These are phyloP conservation scores for Mustelus asterias DNA, from an alignment of 2,113 vertebrate species.

Conservation along the genomic window DNA sequence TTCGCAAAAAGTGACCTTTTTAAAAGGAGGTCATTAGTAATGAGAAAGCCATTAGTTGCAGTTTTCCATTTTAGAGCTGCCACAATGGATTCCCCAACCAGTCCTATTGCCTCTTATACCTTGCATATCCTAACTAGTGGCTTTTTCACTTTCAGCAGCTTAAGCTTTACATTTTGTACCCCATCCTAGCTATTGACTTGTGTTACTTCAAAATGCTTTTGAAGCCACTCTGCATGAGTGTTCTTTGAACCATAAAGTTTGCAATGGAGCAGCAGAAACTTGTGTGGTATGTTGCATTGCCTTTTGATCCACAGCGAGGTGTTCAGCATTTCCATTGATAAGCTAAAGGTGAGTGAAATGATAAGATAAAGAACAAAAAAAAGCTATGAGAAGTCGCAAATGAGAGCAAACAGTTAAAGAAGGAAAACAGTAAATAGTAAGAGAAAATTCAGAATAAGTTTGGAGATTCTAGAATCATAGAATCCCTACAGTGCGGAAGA, in stretches of 20 bases:
- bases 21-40: background rate
- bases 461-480: background rate
- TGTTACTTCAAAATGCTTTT: background rate
- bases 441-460: background rate
- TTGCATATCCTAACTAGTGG: background rate
- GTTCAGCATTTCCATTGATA: background rate
- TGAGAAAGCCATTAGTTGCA: background rate
- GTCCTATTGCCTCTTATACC: background rate
- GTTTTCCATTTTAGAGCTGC: constrained; percentile 7
- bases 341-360: background rate
- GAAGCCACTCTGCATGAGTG: background rate
- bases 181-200: background rate
- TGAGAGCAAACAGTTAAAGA: background rate
- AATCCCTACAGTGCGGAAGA: no score
- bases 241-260: background rate
- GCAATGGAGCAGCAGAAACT: background rate
- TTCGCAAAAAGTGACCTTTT: background rate
- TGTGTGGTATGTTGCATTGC: background rate
- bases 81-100: background rate
- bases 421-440: background rate
- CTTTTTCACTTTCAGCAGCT: background rate
- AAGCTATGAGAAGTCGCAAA: background rate
- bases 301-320: background rate
- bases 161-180: background rate
- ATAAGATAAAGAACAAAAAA: background rate